Percentiles rank a stretch among this genome's conserved stretches.
Evolutionary conservation across 2,888 invertebrate genomes (phyloP).

Genomic region (Apamea epomidion): DNA sequence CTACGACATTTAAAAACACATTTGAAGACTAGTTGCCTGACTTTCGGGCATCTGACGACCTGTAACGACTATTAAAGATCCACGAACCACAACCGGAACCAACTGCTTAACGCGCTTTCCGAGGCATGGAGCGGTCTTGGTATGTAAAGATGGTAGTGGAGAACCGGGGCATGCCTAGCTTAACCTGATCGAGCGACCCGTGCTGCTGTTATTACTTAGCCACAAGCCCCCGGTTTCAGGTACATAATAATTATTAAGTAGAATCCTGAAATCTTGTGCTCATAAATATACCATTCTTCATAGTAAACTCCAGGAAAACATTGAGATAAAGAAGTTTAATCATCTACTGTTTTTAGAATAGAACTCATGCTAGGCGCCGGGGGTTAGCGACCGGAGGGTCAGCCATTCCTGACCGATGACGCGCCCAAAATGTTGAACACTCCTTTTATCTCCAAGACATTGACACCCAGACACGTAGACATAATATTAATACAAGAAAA

Average conservation of each 20-base stretch:
- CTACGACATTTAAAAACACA: too few relatives aligned
- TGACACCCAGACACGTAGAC: slow-evolving; percentile 49
- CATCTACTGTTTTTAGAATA: slow-evolving; percentile 32
- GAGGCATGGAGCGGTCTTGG: too few relatives aligned
- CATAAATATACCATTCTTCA: not conserved
- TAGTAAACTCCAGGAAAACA: not conserved
- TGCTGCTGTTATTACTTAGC: too few relatives aligned
- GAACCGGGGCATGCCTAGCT: too few relatives aligned
- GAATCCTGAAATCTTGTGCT: not conserved
- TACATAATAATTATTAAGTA: not conserved
- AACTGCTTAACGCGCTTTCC: too few relatives aligned
- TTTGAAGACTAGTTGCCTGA: too few relatives aligned
- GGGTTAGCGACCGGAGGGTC: slow-evolving; percentile 36
- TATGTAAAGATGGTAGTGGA: too few relatives aligned
- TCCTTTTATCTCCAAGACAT: slow-evolving; percentile 53
- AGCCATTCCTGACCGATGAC: slow-evolving; percentile 38
- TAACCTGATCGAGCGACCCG: too few relatives aligned
- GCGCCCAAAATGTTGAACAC: slow-evolving; percentile 27
- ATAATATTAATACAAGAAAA: slow-evolving; percentile 57
- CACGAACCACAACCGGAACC: too few relatives aligned
- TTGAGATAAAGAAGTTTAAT: slow-evolving; percentile 24
- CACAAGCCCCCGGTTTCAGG: not conserved
- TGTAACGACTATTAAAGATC: too few relatives aligned
- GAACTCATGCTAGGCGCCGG: slow-evolving; percentile 37
- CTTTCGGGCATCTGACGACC: too few relatives aligned